A percentile compares a stretch with the other conserved stretches of the same genome.
phyloP scores from a whole-genome alignment of 2,113 vertebrate species.

The Lepisosteus osseus region DNA sequence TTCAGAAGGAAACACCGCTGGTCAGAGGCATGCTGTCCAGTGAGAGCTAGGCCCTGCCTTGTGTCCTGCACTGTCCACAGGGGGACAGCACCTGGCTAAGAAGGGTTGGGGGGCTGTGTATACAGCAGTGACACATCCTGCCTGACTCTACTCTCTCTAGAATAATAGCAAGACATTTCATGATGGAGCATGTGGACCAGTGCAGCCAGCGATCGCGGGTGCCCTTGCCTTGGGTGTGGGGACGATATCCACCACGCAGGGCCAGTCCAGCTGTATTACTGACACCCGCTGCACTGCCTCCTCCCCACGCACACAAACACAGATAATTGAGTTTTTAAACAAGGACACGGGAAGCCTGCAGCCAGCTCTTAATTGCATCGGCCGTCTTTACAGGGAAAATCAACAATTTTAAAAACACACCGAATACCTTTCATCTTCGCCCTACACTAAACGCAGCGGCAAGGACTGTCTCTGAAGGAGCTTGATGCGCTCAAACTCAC shows the following conservation, averaged over 20 bases:
- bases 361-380: conserved; percentile 68
- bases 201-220: no score
- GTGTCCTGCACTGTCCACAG: no score
- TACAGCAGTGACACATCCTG: no score
- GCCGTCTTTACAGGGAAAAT: conserved; percentile 72
- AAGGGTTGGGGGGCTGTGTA: no score
- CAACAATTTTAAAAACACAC: conserved; percentile 75
- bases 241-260: background rate
- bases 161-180: no score
- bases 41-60: no score
- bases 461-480: conserved; percentile 63
- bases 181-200: no score
- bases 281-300: background rate
- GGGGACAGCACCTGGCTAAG: no score
- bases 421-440: conserved; percentile 68
- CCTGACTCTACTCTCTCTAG: no score
- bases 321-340: conserved; percentile 60
- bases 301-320: conserved; percentile 24
- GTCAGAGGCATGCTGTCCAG: no score
- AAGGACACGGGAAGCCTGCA: conserved; percentile 66
- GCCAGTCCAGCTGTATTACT: background rate
- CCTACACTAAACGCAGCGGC: conserved; percentile 62
- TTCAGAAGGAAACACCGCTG: no score
- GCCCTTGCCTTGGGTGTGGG: no score
- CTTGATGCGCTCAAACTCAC: conserved; percentile 68